These are phyloP conservation scores for Tineola bisselliella DNA, from an alignment of 2,888 invertebrate genomes.

Conservation along the genomic window DNA sequence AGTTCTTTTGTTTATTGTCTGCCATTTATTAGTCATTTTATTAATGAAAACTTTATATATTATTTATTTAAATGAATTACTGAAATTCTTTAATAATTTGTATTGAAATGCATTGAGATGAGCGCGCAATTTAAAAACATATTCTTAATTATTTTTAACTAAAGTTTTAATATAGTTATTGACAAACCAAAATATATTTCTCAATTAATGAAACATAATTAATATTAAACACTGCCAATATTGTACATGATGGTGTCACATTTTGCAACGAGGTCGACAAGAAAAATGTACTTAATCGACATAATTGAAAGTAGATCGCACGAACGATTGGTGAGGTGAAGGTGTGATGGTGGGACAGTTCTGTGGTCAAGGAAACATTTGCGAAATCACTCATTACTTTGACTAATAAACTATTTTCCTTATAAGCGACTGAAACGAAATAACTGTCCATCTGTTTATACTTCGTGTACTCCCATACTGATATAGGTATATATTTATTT, in stretches of 20 bases:
- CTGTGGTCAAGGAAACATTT: conserved; percentile 8
- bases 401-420: background rate
- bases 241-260: conserved; percentile 4
- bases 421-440: too few species aligned
- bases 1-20: background rate
- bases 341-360: conserved; percentile 3
- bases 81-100: too few species aligned
- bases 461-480: too few species aligned
- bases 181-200: background rate
- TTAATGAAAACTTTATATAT: too few species aligned
- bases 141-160: too few species aligned
- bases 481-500: too few species aligned
- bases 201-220: background rate
- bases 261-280: background rate
- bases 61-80: too few species aligned
- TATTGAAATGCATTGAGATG: too few species aligned
- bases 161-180: too few species aligned
- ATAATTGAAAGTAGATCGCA: conserved; percentile 8
- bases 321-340: conserved; percentile 4
- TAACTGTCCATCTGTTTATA: too few species aligned
- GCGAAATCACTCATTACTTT: background rate
- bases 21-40: background rate
- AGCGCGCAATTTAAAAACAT: too few species aligned
- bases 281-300: conserved; percentile 5
- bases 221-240: background rate